These are phyloP conservation scores for Rhineura floridana DNA, from an alignment of 2,113 vertebrate genomes.

Conservation along the genomic window DNA sequence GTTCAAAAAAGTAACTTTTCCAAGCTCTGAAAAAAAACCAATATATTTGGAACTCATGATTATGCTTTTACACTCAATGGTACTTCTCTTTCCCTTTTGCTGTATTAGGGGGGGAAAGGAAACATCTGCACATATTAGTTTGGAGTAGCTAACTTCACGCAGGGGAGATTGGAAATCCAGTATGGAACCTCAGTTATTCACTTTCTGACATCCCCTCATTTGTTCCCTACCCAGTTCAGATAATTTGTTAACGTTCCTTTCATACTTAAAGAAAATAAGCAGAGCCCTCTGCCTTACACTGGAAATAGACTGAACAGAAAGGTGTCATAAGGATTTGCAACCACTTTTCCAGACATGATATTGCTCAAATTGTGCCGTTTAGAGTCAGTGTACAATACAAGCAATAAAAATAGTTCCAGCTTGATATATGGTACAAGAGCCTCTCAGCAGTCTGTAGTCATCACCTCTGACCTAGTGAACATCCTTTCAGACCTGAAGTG, in stretches of 20 bases:
- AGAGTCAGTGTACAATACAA: conserved; percentile 51
- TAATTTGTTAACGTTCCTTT: conserved; percentile 29
- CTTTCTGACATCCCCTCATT: conserved; percentile 34
- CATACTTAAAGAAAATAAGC: conserved; percentile 43
- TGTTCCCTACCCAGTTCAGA: conserved; percentile 51
- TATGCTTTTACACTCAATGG: neutral
- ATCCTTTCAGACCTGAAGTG: conserved; percentile 59
- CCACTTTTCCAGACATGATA: conserved; percentile 54
- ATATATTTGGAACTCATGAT: neutral
- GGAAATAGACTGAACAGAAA: conserved; percentile 40
- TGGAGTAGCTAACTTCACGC: conserved; percentile 20
- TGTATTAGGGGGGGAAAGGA: neutral
- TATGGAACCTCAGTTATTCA: conserved; percentile 30
- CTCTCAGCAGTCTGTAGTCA: conserved; percentile 52
- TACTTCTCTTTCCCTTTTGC: neutral
- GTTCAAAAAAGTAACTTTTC: too few species aligned
- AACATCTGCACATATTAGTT: conserved; percentile 17
- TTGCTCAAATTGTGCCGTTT: conserved; percentile 53
- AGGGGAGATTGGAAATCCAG: neutral
- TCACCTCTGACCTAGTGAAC: conserved; percentile 61
- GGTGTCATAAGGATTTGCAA: conserved; percentile 34
- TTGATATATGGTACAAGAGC: conserved; percentile 57
- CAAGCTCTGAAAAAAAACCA: neutral
- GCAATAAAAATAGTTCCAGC: conserved; percentile 44
- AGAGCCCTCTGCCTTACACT: conserved; percentile 8